Base-by-base conservation (phyloP, 2,888 invertebrate genomes). In the Brenthis hecate region DNA sequence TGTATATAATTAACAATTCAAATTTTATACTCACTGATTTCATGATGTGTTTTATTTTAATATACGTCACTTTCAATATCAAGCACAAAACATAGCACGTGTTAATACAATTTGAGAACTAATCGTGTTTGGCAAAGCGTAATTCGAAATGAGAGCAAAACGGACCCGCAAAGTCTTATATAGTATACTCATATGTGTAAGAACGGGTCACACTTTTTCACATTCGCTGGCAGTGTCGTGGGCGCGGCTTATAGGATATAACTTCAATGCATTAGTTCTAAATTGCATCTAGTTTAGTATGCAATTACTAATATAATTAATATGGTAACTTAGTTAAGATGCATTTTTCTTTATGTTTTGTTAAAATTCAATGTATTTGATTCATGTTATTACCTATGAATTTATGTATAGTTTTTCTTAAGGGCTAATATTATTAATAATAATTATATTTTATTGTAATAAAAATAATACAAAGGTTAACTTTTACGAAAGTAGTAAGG, bases 81-180 rank as follows among this genome's bases (percentile, higher is more conserved):
- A 66, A 73, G 65, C 68, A 66, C 66, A 53, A 11, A 68, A 61
- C 65, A 72, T 63, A 72, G 66, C 72, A 72, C 72, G 62, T 57
- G 51, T 65, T 53, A 72, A 56, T 66, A 60, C 70, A 67, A 72
- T 66, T 72, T 72, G 60, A 69, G 70, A 68, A 73, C 73, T 74
- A 82, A 83, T 83, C 85, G 91, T 89, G 86, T 89, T 86, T 86
- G 87, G 87, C 86, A 89, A 92, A 89, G 85, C 88, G 88, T 84
- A 84, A 85, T 87, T 88, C 83, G 88, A 92, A 92, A 92, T 92
- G 92, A 92, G 92, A 92, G 92, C 91, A 92, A 88, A 87, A 77
- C 87, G 82, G 80, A 86, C 80, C 83, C 79, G 90, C 87, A 82
- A 90, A 88, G 82, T 83, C 91, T 92, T 92, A 91, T 92, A 92